A percentile compares a stretch with the other conserved stretches of the same genome.
Conservation (phyloP, 2,888 invertebrate species). For the Mactromeris polynyma region DNA sequence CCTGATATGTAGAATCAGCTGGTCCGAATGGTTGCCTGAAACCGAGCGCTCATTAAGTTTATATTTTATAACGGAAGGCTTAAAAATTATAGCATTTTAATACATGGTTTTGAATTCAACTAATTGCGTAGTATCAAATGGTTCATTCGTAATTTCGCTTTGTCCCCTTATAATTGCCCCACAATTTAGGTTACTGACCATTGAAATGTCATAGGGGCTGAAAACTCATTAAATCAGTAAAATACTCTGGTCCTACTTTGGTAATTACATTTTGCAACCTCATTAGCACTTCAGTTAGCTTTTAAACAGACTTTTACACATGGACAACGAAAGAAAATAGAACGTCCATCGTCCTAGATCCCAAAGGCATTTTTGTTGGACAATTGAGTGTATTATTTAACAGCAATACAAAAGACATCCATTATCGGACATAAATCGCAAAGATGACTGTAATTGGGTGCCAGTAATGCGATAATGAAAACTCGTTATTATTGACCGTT, state of each 20-base stretch:
- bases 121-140: slow-evolving; percentile 5
- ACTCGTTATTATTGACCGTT: slow-evolving; percentile 43
- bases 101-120: slow-evolving; percentile 2
- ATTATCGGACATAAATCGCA: slow-evolving; percentile 34
- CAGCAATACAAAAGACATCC: slow-evolving; percentile 48
- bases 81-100: not conserved
- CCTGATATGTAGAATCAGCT: not conserved
- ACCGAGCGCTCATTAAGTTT: not conserved
- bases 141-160: not conserved
- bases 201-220: slow-evolving; percentile 18
- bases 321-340: slow-evolving; percentile 37
- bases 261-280: slow-evolving; percentile 55
- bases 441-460: slow-evolving; percentile 38
- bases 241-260: slow-evolving; percentile 5
- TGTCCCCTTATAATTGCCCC: not conserved
- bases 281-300: slow-evolving; percentile 52
- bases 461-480: slow-evolving; percentile 45
- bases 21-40: not conserved
- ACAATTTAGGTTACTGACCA: slow-evolving; percentile 19
- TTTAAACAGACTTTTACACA: slow-evolving; percentile 53
- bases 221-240: slow-evolving; percentile 28
- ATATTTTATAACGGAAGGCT: not conserved
- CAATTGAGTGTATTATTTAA: slow-evolving; percentile 41
- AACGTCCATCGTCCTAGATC: slow-evolving; percentile 2
- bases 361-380: slow-evolving; percentile 42